Evolutionary conservation across 30 jellyfish, hydroid and myxozoan species (phyloP).

Genomic region (Hydractinia symbiolongicarpus): DNA sequence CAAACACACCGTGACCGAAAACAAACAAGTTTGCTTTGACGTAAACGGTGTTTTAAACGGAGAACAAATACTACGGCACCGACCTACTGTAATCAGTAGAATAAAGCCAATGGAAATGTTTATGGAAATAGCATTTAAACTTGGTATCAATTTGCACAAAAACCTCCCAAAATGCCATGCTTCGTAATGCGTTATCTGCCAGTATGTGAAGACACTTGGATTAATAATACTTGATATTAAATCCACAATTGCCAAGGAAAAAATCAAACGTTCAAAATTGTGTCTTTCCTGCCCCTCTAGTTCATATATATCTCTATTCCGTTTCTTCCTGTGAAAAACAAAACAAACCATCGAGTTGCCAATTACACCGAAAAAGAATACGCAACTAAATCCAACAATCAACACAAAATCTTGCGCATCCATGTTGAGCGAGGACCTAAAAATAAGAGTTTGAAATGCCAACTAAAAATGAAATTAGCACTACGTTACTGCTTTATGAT

Average conservation of each 20-base stretch:
- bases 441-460: too few relatives aligned
- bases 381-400: not conserved
- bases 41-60: slow-evolving; percentile 3
- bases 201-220: not conserved
- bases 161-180: slow-evolving; percentile 12
- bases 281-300: not conserved
- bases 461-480: too few relatives aligned
- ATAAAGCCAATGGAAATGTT: slow-evolving; percentile 8
- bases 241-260: slow-evolving; percentile 1
- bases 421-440: too few relatives aligned
- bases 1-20: not conserved
- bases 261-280: slow-evolving; percentile 3
- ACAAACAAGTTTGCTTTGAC: not conserved
- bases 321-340: not conserved
- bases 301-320: not conserved
- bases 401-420: not conserved
- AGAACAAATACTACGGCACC: slow-evolving; percentile 16
- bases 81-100: not conserved
- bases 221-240: slow-evolving; percentile 10
- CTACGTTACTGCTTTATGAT: too few relatives aligned
- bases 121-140: not conserved
- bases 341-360: slow-evolving; percentile 6
- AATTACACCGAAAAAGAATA: not conserved
- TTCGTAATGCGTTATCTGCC: not conserved
- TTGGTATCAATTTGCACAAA: slow-evolving; percentile 4